Evolutionary conservation across 2,888 invertebrate genomes (phyloP), one percentile per base, ranked within the genome.

Genomic region (Creontiades dilutus): DNA sequence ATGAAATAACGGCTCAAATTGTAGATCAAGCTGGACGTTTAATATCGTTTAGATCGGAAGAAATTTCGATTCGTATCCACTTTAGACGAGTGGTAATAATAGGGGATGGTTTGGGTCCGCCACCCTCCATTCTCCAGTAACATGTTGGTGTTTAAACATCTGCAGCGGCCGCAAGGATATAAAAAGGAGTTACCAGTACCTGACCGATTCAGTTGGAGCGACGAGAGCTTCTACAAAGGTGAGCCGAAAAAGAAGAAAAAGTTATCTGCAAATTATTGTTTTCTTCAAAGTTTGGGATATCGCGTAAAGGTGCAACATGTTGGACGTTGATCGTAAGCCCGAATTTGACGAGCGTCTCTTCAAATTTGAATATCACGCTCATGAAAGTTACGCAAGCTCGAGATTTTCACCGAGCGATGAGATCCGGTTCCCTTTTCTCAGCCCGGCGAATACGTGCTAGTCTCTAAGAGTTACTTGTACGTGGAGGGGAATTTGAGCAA

Each of bases 401-500:
- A 90, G 90, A 84, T 91, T 91, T 88, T 91, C 92, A 89, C 92
- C 92, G 80, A 93, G 92, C 91, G 93, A 93, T 92, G 92, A 93
- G 92, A 92, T 93, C 47, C 90, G 92, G n/a, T 92, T 93, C 76
- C 92, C 92, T 19, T 93, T 75, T 92, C 92, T 91, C 92, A 92
- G 68, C 91, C 92, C 81, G 92, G 93, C 90, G 87, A 92, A 37
- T 92, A 92, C 90, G 92, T 92, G 2, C 86, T 92, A 90, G 92
- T 92, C 23, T 92, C 91, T 37, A 90, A 92, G 81, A 92, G 93
- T 92, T 92, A 91, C 84, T 19, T 90, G 48, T 91, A 90, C 52
- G 84, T 91, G 14, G 90, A 91, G 80, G 91, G 91, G 14, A 89
- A 1, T 16, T 68, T 91, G 14, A 81, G 78, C n/a, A 90, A 90